Evolutionary conservation across 2,113 vertebrate species (phyloP).

Genomic region (Periophthalmodon schlosseri): DNA sequence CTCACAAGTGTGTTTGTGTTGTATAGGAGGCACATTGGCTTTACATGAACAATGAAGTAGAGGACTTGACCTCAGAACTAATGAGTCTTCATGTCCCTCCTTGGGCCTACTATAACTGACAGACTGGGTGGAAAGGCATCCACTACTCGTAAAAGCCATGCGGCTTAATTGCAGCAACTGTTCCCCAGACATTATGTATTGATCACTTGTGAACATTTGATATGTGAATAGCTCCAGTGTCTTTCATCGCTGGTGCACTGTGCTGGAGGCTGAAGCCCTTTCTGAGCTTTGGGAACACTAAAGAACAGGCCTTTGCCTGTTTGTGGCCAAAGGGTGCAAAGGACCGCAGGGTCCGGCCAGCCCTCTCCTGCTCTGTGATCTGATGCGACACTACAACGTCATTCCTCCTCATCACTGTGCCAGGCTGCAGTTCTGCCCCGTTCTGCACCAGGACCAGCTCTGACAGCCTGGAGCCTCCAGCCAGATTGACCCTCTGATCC

Average conservation of each 20-base stretch:
- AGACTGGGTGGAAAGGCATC: conserved; percentile 44
- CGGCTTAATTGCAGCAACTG: conserved; percentile 52
- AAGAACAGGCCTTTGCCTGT: conserved; percentile 55
- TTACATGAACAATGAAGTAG: conserved; percentile 47
- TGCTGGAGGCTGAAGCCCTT: conserved; percentile 56
- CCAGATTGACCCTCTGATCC: conserved; percentile 60
- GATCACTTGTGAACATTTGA: conserved; percentile 62
- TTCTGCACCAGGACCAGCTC: conserved; percentile 68
- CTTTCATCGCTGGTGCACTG: conserved; percentile 52
- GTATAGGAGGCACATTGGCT: conserved; percentile 57
- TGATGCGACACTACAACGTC: conserved; percentile 69
- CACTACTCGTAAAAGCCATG: conserved; percentile 27
- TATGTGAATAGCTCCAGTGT: conserved; percentile 55
- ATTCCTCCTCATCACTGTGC: conserved; percentile 74
- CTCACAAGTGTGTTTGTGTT: conserved; percentile 33
- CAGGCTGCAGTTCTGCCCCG: conserved; percentile 67
- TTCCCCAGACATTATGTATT: conserved; percentile 50
- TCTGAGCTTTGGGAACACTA: conserved; percentile 63
- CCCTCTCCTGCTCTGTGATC: conserved; percentile 60
- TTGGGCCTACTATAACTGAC: conserved; percentile 44
- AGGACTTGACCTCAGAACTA: conserved; percentile 53
- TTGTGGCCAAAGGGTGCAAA: conserved; percentile 47
- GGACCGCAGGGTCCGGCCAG: conserved; percentile 29
- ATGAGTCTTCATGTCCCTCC: conserved; percentile 50
- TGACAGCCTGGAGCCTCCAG: conserved; percentile 70